Percentiles rank a stretch among this genome's conserved stretches.
Conservation (phyloP, 2,888 invertebrate species). For the Caenorhabditis sp. region DNA sequence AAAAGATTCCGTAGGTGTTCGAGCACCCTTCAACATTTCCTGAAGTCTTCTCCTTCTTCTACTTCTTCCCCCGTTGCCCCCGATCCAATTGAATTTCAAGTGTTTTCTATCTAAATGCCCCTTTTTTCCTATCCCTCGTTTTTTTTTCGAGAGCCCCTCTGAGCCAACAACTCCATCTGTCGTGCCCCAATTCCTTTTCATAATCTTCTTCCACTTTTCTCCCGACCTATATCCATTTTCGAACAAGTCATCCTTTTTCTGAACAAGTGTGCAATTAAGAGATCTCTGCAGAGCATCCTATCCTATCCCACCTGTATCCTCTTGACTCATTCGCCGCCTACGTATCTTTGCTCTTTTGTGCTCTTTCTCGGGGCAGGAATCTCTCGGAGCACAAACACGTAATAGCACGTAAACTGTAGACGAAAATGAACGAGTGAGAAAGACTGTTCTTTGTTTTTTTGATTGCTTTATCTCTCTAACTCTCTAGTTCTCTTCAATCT, state of each 20-base stretch:
- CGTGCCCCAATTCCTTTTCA: conserved; percentile 27
- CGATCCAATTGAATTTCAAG: conserved; percentile 65
- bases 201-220: conserved; percentile 33
- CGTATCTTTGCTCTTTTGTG: conserved; percentile 59
- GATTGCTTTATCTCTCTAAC: conserved; percentile 28
- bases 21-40: conserved; percentile 55
- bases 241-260: conserved; percentile 19
- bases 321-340: conserved; percentile 49
- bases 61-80: conserved; percentile 26
- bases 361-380: conserved; percentile 10
- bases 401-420: conserved; percentile 56
- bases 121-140: conserved; percentile 34
- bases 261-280: conserved; percentile 37
- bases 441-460: conserved; percentile 61
- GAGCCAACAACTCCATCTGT: conserved; percentile 40
- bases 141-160: conserved; percentile 38
- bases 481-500: conserved; percentile 23
- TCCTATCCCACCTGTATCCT: conserved; percentile 41
- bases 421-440: conserved; percentile 18
- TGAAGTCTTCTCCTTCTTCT: conserved; percentile 30
- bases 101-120: conserved; percentile 63
- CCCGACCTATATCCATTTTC: conserved; percentile 56
- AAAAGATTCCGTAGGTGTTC: conserved; percentile 60
- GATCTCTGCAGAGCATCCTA: not conserved
- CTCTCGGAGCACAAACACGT: conserved; percentile 28